Evolutionary conservation across 2,888 invertebrate genomes (phyloP).

Genomic region (Diabrotica balteata): DNA sequence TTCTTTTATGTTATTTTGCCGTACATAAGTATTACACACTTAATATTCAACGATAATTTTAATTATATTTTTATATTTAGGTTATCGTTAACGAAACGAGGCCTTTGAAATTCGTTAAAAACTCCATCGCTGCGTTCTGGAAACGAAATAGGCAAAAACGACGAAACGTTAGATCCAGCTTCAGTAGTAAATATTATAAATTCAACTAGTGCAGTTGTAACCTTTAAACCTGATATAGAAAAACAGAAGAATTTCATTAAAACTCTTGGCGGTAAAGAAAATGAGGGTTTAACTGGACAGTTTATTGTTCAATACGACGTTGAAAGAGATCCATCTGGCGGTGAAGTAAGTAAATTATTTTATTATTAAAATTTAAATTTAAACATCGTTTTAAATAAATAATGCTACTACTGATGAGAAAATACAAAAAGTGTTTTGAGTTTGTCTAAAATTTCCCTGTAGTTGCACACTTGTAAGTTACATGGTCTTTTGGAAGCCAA

Average conservation of each 20-base stretch:
- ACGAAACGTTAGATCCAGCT: constrained; percentile 53
- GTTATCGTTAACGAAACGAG: not conserved
- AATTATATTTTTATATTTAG: not conserved
- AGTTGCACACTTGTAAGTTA: too few species aligned
- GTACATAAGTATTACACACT: too few species aligned
- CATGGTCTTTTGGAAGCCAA: too few species aligned
- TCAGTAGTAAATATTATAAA: constrained; percentile 32
- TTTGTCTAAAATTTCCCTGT: too few species aligned
- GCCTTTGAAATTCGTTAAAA: not conserved
- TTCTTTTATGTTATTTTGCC: too few species aligned
- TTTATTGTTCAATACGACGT: constrained; percentile 77
- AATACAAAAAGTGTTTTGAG: too few species aligned
- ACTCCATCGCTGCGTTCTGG: not conserved
- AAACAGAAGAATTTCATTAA: constrained; percentile 65
- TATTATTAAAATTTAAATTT: constrained; percentile 43
- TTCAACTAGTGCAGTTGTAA: constrained; percentile 55
- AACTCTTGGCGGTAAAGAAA: constrained; percentile 50
- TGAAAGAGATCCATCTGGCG: constrained; percentile 65
- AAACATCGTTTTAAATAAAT: too few species aligned
- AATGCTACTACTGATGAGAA: too few species aligned
- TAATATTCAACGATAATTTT: too few species aligned
- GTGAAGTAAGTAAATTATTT: constrained; percentile 62
- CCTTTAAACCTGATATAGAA: constrained; percentile 66
- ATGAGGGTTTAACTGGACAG: constrained; percentile 67
- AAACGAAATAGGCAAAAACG: not conserved